Base-by-base conservation (phyloP, 1,140 invertebrate genomes). In the Eriocheir sinensis region DNA sequence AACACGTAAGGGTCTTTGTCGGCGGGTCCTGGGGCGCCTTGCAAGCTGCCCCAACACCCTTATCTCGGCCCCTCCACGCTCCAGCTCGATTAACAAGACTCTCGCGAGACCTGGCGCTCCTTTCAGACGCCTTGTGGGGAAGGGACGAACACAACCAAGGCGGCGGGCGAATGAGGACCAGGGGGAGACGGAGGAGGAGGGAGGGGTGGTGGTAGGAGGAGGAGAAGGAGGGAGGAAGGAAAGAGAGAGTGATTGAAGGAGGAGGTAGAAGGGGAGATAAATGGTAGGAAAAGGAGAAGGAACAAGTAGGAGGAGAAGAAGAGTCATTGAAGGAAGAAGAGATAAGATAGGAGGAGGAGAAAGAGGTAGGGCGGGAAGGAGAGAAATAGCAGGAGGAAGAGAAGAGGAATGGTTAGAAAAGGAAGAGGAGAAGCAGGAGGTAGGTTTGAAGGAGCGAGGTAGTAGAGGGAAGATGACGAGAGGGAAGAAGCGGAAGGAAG, bases 1-100 rank as follows among this genome's bases (percentile, higher is more conserved):
- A 95, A 95, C 95, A 95, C 95, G 95, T 95, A 95, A 93, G 89
- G 80, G 92, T 94, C 92, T 95, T 95, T 95, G 95, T 95, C 93
- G 81, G 94, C 44, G 94, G 95, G 93, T 81, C 95, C 36, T 44
- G 92, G 92, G 95, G 89, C 91, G 72, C 48, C 40, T 36, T 40
- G 91, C 85, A 88, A 86, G 90, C 89, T 91, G 72, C 60, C 95
- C 92, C 81, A 95, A 95, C 95, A 95, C 93, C 94, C 95, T 95
- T 95, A 95, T 95, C 95, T 95, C 41, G 95, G 89, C 88, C 89
- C 89, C 81, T 95, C 94, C 92, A 95, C 95, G 94, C 95, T 89
- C 91, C 89, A 89, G 32, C 91, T 95, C 95, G 95, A 95, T 95
- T 95, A 95, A 95, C 93, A 95, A 86, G 93, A 44, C 53, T 95